These are phyloP conservation scores for Trididemnum clinides DNA, from an alignment of 23 tunicate species.

Conservation along the genomic window DNA sequence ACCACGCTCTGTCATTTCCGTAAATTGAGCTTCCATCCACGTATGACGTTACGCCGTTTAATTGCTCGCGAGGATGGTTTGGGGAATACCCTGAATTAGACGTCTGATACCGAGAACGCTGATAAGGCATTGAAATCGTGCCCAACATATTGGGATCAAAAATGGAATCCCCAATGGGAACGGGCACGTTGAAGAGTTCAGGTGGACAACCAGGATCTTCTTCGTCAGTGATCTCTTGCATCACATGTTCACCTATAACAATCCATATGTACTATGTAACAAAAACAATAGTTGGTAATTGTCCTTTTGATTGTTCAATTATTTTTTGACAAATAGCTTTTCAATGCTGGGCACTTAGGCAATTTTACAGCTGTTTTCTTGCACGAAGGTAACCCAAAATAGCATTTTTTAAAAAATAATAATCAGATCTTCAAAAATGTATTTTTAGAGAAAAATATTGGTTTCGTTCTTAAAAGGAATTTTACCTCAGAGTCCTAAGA, in stretches of 20 bases:
- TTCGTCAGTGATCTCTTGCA: constrained; percentile 48
- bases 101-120: constrained; percentile 61
- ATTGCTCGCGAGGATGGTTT: constrained; percentile 82
- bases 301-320: not conserved
- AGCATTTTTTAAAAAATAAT: no score
- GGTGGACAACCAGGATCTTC: constrained; percentile 81
- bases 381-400: no score
- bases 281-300: not conserved
- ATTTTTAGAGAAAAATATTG: no score
- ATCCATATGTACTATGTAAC: not conserved
- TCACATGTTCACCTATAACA: constrained; percentile 39
- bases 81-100: constrained; percentile 79
- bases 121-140: constrained; percentile 50
- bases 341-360: no score
- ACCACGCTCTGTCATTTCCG: constrained; percentile 46
- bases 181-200: constrained; percentile 69
- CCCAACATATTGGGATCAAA: constrained; percentile 40
- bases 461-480: no score
- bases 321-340: no score
- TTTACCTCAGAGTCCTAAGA: no score
- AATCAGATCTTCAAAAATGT: no score
- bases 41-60: constrained; percentile 63
- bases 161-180: constrained; percentile 51
- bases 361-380: no score
- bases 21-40: constrained; percentile 72